phyloP scores from a whole-genome alignment of 1,140 invertebrate genomes.

The Solenopsis invicta region DNA sequence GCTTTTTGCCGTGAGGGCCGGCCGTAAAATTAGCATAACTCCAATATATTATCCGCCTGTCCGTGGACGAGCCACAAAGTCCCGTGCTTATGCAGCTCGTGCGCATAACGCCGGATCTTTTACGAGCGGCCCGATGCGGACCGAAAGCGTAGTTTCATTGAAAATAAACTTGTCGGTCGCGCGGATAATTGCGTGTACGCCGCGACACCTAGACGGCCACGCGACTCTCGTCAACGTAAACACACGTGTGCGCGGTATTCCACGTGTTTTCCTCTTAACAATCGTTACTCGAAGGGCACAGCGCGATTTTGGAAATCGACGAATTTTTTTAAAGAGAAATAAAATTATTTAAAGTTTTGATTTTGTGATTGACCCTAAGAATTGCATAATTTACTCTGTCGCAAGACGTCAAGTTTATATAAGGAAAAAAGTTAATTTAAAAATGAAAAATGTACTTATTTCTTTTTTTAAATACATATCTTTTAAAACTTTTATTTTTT shows the following conservation, averaged over 20 bases:
- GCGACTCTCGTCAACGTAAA: conserved; percentile 21
- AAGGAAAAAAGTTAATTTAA: too few species aligned
- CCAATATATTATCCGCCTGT: conserved; percentile 77
- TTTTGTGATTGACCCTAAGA: background rate
- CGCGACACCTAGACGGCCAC: conserved; percentile 34
- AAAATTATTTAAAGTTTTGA: background rate
- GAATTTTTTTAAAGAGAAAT: background rate
- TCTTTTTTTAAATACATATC: background rate
- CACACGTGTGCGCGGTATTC: background rate
- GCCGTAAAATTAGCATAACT: conserved; percentile 83
- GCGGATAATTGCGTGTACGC: conserved; percentile 46
- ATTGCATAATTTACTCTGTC: background rate
- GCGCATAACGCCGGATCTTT: conserved; percentile 31
- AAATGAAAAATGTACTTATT: background rate
- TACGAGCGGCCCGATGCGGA: conserved; percentile 30
- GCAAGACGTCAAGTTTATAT: background rate
- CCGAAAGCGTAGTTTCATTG: conserved; percentile 66
- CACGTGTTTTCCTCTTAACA: background rate
- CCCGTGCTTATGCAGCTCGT: conserved; percentile 39
- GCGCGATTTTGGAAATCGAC: background rate
- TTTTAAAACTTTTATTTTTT: too few species aligned
- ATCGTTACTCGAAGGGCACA: background rate
- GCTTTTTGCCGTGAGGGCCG: conserved; percentile 72
- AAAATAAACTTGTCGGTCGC: conserved; percentile 62
- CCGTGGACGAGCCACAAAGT: conserved; percentile 60